Evolutionary conservation across 35 echinoderm and acorn worm species (phyloP), one percentile per base, ranked within the genome.

Genomic region (Lytechinus pictus): DNA sequence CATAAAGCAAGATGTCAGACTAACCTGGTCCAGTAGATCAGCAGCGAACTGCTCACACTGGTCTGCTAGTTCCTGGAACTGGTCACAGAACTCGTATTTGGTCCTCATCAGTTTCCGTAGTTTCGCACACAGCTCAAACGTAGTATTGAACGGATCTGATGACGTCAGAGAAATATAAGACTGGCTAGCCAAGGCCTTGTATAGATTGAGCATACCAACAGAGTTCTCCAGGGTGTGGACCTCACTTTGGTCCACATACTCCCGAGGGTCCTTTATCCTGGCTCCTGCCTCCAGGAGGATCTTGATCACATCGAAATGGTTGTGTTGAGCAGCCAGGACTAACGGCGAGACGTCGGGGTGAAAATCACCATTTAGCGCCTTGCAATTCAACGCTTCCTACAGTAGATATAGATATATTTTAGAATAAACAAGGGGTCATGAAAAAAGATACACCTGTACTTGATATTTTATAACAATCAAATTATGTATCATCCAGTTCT

Each of bases 11-110:
- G 56, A 79, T 0, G 66, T n/a, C 16, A 79, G 3, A 79, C 52
- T 27, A 5, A 93, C 96, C 86, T 99, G 97, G 96, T 97, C 97
- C 6, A 99, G 89, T 10, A 99, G 95, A 96, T 98, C 98, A 10
- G 98, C 98, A 4, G 98, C 97, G 53, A 97, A 99, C 27, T 98
- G 95, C 92, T 97, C 98, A 57, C 98, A 99, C 92, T 99, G 98
- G 90, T 97, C 95, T 2, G 97, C 98, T 5, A 99, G 87, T 55
- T 95, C 96, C 92, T 98, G 96, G 89, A 98, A 99, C 91, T 99
- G 98, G 87, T 98, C 97, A 53, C 97, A 97, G 86, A 99, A 99
- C 90, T 98, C 98, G 57, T 99, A 99, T 89, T 99, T 97, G 58
- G 95, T 98, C 92, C 87, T 92, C 29, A 95, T 96, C 16, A 99